phyloP scores from a whole-genome alignment of 2,888 invertebrate genomes.

The Paralinhomoeus sp. region DNA sequence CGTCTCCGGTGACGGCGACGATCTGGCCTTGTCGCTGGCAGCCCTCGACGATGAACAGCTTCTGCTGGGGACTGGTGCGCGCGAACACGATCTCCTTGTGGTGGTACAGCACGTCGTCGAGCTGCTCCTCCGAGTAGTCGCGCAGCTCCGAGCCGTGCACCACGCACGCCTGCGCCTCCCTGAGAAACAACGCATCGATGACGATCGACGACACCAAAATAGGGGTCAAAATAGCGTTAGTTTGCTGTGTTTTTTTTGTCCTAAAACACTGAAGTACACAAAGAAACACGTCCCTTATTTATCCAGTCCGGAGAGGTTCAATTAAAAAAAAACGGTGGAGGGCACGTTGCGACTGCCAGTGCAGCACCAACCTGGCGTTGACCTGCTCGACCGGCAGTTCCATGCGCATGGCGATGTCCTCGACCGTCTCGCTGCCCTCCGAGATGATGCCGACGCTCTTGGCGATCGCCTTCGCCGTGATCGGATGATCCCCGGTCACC shows the following conservation, averaged over 20 bases:
- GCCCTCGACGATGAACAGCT: constrained; percentile 37
- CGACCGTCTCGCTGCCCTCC: constrained; percentile 33
- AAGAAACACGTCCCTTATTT: too few relatives aligned
- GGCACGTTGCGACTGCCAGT: too few relatives aligned
- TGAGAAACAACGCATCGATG: too few relatives aligned
- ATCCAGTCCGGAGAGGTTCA: too few relatives aligned
- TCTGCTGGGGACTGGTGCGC: constrained; percentile 30
- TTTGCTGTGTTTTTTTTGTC: too few relatives aligned
- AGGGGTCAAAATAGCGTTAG: too few relatives aligned
- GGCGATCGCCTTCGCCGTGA: constrained; percentile 36
- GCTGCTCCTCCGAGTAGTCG: constrained; percentile 20
- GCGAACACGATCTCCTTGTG: constrained; percentile 30
- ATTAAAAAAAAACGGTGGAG: too few relatives aligned
- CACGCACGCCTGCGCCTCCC: constrained; percentile 23
- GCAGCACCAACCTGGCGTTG: constrained; percentile 28
- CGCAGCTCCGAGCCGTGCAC: constrained; percentile 26
- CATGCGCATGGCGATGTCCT: constrained; percentile 49
- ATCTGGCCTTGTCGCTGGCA: constrained; percentile 38
- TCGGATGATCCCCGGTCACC: constrained; percentile 37
- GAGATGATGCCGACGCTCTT: constrained; percentile 36
- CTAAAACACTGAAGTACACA: too few relatives aligned
- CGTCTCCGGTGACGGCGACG: constrained; percentile 39
- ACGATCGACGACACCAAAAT: too few relatives aligned
- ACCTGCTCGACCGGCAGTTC: constrained; percentile 68
- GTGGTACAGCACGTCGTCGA: constrained; percentile 22